These are phyloP conservation scores for Taurulus bubalis DNA, from an alignment of 2,113 vertebrate species.

Conservation along the genomic window DNA sequence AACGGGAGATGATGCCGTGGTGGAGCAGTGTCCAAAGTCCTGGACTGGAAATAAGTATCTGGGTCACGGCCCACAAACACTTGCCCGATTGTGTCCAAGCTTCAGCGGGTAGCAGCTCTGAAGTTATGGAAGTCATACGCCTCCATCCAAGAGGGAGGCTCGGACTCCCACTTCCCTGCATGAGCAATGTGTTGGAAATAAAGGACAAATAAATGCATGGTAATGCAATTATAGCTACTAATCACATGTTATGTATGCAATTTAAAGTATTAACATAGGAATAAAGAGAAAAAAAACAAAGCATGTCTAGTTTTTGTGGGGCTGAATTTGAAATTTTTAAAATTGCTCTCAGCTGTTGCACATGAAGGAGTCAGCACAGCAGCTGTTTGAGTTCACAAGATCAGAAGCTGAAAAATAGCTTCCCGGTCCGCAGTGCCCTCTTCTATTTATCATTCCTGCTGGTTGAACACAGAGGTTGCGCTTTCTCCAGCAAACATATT, in stretches of 20 bases:
- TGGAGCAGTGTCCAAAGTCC: constrained; percentile 40
- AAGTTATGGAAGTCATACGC: constrained; percentile 66
- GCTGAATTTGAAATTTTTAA: neutral
- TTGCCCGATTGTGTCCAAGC: constrained; percentile 71
- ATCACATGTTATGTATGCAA: no score
- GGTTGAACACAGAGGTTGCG: neutral
- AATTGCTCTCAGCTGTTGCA: no score
- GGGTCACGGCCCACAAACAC: constrained; percentile 78
- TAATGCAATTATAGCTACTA: neutral
- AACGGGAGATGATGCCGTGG: constrained; percentile 55
- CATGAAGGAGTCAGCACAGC: neutral
- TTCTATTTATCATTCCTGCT: neutral
- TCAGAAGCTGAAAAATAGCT: neutral
- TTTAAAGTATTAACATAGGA: no score
- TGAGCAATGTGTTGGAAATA: neutral
- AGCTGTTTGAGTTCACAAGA: no score
- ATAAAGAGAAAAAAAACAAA: neutral
- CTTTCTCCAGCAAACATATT: neutral
- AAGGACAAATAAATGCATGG: neutral
- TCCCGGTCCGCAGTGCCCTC: neutral
- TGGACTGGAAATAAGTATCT: constrained; percentile 68
- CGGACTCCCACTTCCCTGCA: neutral
- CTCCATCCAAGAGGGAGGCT: constrained; percentile 22
- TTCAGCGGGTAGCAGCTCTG: constrained; percentile 50
- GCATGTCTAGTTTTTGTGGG: no score